Base-by-base conservation (phyloP, 2,888 invertebrate species). In the Neoaliturus tenellus region DNA sequence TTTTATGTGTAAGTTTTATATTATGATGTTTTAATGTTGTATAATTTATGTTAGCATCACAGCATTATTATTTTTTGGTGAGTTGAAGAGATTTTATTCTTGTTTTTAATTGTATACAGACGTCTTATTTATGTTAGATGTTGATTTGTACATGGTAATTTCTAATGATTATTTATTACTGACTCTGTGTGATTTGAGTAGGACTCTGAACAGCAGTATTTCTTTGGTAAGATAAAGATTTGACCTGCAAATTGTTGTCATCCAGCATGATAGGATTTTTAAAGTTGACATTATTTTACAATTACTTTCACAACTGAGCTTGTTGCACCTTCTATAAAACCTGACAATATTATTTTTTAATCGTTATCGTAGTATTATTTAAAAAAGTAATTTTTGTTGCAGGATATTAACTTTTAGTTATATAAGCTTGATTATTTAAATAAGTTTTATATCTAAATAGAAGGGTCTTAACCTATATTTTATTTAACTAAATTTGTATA, bases 21-120 rank as follows among this genome's bases (percentile, higher is more conserved):
- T 25, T 48, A 78, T 31, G 48, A 78, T 55, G 78, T 78, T 78
- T 78, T 78, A 55, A 78, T 78, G 75, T 73, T 75, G 78, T 78
- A 78, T 78, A 78, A 78, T 55, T 78, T 78, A 78, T 78, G 55
- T 78, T 78, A 55, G 78, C 78, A 78, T 78, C 78, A 78, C 78
- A 28, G 48, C 35, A 78, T 33, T 14, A 55, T 55, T 75, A 39
- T 71, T 75, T 48, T 71, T 75, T 55, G 78, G 55, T 55, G 78
- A 78, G 51, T 55, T 55, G 35, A 55, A 78, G 55, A 78, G 78
- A 78, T 78, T 78, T 78, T 78, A 78, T 78, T 20, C 35, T 78
- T 78, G 78, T 78, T 78, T 78, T 78, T 62, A 62, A 55, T 78
- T 78, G 78, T 78, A 78, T 31, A 51, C 23, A 48, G 3, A 55